phyloP scores from a whole-genome alignment of 2,797 vertebrate genomes.

The Sebastes itinus region DNA sequence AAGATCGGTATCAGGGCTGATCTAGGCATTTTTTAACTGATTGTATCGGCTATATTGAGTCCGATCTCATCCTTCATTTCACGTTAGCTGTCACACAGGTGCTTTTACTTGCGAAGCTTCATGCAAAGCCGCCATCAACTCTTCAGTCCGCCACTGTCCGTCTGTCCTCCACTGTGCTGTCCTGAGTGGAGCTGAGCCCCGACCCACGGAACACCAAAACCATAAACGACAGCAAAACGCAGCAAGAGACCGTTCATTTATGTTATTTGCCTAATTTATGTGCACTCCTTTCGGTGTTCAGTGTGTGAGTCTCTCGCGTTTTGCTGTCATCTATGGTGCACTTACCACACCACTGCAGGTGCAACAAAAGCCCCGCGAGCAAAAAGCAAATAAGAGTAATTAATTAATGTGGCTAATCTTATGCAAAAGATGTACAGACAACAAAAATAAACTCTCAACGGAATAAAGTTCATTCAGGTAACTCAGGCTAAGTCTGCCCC shows the following conservation, averaged over 20 bases:
- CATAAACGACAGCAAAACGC: background rate
- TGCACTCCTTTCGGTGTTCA: background rate
- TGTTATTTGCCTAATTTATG: background rate
- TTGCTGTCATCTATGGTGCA: no score
- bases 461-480: background rate
- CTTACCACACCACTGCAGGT: fast-evolving
- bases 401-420: background rate
- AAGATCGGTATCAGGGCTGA: background rate
- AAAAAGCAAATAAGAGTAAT: background rate
- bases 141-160: no score
- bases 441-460: background rate
- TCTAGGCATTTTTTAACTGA: background rate
- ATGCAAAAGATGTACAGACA: background rate
- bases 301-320: no score
- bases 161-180: no score
- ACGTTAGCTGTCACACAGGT: background rate
- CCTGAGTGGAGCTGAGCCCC: background rate
- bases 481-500: background rate
- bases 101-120: background rate
- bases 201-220: background rate
- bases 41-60: background rate
- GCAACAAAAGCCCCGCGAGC: background rate
- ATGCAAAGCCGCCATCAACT: background rate
- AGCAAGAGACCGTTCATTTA: background rate
- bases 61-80: background rate